These are phyloP conservation scores for Muscicapa comitata DNA, from an alignment of 2,797 vertebrate species.

Conservation along the genomic window DNA sequence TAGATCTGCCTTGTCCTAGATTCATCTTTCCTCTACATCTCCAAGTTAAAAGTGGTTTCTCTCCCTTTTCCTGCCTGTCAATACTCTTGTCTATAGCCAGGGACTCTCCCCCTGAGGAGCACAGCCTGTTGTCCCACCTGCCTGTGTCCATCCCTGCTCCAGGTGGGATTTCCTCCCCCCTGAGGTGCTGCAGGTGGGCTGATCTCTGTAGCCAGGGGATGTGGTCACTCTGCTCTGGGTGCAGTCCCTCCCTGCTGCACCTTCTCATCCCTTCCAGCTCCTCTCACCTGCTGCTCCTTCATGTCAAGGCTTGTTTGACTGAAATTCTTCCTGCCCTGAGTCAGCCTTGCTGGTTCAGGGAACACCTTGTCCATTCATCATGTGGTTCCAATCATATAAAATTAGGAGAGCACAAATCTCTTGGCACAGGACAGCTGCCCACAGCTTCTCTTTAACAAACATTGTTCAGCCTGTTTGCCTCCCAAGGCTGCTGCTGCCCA, in stretches of 20 bases:
- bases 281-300: background rate
- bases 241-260: background rate
- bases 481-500: background rate
- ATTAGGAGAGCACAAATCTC: background rate
- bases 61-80: background rate
- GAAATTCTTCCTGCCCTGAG: background rate
- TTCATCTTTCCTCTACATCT: background rate
- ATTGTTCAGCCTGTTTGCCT: background rate
- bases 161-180: background rate
- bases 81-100: fast-evolving
- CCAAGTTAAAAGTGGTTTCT: background rate
- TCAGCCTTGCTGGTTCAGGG: constrained; percentile 2
- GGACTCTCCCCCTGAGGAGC: background rate
- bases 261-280: background rate
- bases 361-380: background rate
- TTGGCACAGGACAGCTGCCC: background rate
- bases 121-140: background rate
- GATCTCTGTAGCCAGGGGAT: background rate
- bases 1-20: background rate
- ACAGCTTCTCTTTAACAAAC: background rate
- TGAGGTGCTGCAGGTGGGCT: background rate
- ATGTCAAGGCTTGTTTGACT: background rate
- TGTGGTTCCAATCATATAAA: background rate
- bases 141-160: background rate
- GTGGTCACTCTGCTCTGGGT: background rate